Base-by-base conservation (phyloP, 92 coral and sea anemone genomes). In the Ricordea florida region DNA sequence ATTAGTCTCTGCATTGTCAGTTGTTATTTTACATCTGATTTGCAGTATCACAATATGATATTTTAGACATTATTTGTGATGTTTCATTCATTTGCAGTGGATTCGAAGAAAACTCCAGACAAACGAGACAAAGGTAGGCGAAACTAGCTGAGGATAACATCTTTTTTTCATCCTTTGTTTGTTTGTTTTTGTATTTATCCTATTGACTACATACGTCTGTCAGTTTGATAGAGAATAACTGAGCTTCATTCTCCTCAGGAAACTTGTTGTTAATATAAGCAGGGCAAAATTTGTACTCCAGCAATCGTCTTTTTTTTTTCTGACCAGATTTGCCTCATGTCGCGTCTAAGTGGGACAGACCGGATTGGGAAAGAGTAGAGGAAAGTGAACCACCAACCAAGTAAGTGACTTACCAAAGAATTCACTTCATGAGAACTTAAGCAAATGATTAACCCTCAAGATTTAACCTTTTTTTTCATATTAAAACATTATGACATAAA, bases 281-380 rank as follows among this genome's bases (percentile, higher is more conserved):
- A 21, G 3, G 45, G 13, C 10, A 13, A 66, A 46, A 23, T 14
- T 20, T 26, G 18, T 67, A 62, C 25, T 16, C n/a, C n/a, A n/a
- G n/a, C n/a, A n/a, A n/a, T n/a, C n/a, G n/a, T 14, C 14, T 46
- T n/a, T n/a, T 69, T 18, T 62, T 5, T 41, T 38, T 40, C 8
- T 38, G 26, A 26, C 60, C 36, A 83, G 97, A 85, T 55, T 80
- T 90, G 36, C 94, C 91, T 29, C 96, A 85, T 42, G 83, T 94
- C 49, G 92, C 97, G 10, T 94, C 98, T 1, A 94, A 94, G 34
- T 94, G 98, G 98, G 98, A 94, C 56, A 88, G 75, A 21, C 97
- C 97, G 0, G 98, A 94, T 37, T 94, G 98, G 98, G 98, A 94
- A 62, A 72, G 85, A 25, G 50, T 80, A 18, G 96, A 91, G 40